Conservation (phyloP, 2,113 vertebrate genomes). For the Turdus rufiventris region DNA sequence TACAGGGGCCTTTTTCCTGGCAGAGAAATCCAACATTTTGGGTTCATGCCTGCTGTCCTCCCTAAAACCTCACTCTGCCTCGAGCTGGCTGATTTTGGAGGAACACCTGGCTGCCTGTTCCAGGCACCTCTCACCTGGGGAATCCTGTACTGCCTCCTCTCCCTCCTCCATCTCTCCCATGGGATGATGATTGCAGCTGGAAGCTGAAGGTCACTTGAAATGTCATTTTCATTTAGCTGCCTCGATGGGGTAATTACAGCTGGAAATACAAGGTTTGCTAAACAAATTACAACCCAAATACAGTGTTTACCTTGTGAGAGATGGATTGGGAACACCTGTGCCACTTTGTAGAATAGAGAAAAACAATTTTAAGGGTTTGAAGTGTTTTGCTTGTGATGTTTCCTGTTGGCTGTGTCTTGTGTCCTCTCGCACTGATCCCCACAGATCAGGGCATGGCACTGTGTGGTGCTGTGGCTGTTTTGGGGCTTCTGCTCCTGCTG, state of each 20-base stretch:
- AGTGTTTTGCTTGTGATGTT: neutral
- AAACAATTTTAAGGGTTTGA: neutral
- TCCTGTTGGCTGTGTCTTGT: neutral
- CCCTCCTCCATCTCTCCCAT: neutral
- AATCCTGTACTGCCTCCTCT: rapidly evolving
- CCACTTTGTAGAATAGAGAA: neutral
- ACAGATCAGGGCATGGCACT: rapidly evolving
- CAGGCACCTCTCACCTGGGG: neutral
- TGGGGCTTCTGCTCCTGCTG: neutral
- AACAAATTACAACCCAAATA: neutral
- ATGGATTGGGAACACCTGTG: neutral
- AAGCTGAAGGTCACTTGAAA: slow-evolving; percentile 15
- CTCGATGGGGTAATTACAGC: slow-evolving; percentile 3
- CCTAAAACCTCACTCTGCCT: neutral
- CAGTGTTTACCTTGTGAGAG: neutral
- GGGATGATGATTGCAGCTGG: neutral
- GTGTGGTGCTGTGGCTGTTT: neutral
- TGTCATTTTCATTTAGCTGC: neutral
- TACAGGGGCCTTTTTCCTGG: rapidly evolving
- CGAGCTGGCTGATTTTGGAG: neutral
- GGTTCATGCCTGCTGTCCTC: neutral
- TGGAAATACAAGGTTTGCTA: neutral
- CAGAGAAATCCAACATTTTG: neutral
- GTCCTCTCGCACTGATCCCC: neutral
- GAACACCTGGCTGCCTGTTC: neutral